Conservation (phyloP, 2,888 invertebrate genomes). For the Sesia bembeciformis region DNA sequence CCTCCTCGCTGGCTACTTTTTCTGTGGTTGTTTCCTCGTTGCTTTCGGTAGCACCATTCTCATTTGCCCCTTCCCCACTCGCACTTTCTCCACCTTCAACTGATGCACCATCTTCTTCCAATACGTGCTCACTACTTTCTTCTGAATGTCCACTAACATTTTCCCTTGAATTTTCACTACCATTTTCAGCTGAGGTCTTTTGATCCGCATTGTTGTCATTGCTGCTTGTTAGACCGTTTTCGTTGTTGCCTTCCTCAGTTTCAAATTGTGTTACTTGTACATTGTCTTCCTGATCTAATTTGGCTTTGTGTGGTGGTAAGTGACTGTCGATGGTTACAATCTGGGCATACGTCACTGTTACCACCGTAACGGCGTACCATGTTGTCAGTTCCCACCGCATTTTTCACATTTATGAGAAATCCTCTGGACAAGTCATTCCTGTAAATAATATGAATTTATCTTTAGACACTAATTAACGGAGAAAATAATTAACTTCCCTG, state of each 20-base stretch:
- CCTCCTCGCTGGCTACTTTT: not conserved
- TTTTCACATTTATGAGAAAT: constrained; percentile 7
- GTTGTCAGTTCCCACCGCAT: constrained; percentile 22
- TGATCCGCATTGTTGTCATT: not conserved
- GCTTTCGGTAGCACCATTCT: not conserved
- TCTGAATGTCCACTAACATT: not conserved
- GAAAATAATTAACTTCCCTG: too few species aligned
- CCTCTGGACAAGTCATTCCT: not conserved
- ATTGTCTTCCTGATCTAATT: not conserved
- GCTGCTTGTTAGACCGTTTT: not conserved
- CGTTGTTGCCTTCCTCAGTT: not conserved
- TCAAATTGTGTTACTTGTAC: not conserved
- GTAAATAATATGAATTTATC: too few species aligned
- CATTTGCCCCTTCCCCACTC: not conserved
- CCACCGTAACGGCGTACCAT: not conserved
- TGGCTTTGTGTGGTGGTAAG: not conserved
- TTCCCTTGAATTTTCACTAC: not conserved
- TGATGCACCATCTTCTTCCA: not conserved
- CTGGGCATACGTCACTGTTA: not conserved
- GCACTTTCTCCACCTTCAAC: not conserved
- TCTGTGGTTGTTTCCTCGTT: not conserved
- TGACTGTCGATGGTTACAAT: not conserved
- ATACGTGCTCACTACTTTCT: not conserved
- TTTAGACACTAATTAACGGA: too few species aligned
- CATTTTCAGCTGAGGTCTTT: not conserved